Conservation (phyloP, 2,888 invertebrate genomes). For the Branchipolynoe longqiensis region DNA sequence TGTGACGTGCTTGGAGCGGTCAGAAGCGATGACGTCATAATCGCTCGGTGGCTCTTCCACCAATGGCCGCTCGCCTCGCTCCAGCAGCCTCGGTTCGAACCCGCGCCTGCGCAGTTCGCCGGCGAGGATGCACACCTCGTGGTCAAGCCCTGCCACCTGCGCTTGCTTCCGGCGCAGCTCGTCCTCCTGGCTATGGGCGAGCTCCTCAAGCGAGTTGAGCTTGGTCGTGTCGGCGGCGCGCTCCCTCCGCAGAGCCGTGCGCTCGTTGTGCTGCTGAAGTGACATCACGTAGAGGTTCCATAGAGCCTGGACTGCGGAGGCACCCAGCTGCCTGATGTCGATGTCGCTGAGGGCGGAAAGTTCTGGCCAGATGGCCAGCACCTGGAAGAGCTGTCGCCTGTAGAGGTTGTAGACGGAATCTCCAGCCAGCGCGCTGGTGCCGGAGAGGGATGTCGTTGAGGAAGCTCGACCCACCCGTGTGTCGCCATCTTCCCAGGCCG, state of each 20-base stretch:
- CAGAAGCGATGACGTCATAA: conserved; percentile 8
- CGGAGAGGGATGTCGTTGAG: no score
- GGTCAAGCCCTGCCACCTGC: neutral
- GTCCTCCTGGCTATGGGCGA: neutral
- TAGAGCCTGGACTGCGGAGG: neutral
- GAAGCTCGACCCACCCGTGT: no score
- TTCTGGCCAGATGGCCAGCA: conserved; percentile 26
- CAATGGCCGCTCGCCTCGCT: neutral
- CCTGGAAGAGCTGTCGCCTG: neutral
- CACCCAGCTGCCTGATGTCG: neutral
- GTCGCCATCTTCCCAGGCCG: no score
- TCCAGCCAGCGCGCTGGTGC: conserved; percentile 23
- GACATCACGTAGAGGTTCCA: neutral
- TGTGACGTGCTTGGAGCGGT: no score
- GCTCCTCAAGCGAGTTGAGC: neutral
- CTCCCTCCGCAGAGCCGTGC: neutral
- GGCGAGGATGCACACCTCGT: neutral
- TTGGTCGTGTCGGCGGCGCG: neutral
- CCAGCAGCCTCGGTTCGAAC: conserved; percentile 1
- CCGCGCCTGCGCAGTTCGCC: conserved; percentile 17
- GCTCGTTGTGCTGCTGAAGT: neutral
- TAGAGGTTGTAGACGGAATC: conserved; percentile 7
- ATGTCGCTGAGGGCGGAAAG: neutral
- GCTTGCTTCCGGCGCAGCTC: conserved; percentile 32
- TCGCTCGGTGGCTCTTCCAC: conserved; percentile 20